phyloP scores from a whole-genome alignment of 2,797 vertebrate genomes.

The Cercopithecus petaurista region DNA sequence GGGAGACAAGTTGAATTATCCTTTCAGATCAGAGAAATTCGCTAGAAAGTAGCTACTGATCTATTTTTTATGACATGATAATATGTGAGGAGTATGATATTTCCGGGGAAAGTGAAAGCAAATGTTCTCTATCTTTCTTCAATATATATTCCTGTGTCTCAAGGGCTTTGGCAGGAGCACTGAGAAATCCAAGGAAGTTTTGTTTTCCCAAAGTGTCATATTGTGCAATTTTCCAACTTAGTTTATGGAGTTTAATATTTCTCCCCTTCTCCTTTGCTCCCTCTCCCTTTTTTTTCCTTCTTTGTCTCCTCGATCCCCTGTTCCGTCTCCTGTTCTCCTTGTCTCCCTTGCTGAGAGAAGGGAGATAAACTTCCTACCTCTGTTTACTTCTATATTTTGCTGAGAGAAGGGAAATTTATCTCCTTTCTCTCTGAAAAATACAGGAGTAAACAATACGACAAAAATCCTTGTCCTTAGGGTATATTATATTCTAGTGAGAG shows the following conservation, averaged over 20 bases:
- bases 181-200: not conserved
- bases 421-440: not conserved
- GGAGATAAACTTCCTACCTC: not conserved
- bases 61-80: not conserved
- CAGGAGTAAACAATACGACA: not conserved
- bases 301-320: not conserved
- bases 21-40: not conserved
- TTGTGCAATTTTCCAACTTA: not conserved
- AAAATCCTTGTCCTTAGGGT: accelerated
- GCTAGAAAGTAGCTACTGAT: not conserved
- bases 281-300: not conserved
- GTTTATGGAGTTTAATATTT: not conserved
- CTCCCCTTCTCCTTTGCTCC: not conserved
- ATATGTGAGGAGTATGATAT: not conserved
- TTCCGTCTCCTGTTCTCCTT: not conserved
- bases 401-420: not conserved
- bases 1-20: not conserved
- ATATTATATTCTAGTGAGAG: not conserved
- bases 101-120: not conserved
- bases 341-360: not conserved
- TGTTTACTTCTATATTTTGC: not conserved
- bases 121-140: not conserved
- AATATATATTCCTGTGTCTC: not conserved
- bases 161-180: not conserved
- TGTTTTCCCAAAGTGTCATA: not conserved